phyloP scores from a whole-genome alignment of 1,140 invertebrate genomes.

The Heliothis subflexa region DNA sequence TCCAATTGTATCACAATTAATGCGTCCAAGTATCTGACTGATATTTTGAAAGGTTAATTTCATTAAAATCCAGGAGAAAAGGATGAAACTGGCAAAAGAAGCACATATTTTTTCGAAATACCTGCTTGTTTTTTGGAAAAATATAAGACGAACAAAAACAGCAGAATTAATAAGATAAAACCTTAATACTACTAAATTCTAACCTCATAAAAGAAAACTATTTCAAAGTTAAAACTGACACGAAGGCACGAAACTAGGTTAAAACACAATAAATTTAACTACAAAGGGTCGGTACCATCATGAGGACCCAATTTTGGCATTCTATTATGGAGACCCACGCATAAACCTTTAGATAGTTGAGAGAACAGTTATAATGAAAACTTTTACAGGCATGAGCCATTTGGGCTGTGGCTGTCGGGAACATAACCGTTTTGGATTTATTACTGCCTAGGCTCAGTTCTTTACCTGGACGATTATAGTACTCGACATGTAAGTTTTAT shows the following conservation, averaged over 20 bases:
- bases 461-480: too few species aligned
- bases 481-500: too few species aligned
- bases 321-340: constrained; percentile 33
- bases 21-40: too few species aligned
- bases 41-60: too few species aligned
- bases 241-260: constrained; percentile 13
- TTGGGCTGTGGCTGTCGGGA: background rate
- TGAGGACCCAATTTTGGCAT: constrained; percentile 44
- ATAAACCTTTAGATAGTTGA: constrained; percentile 26
- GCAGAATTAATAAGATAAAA: background rate
- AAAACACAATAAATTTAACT: constrained; percentile 34
- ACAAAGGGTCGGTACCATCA: constrained; percentile 24
- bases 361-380: constrained; percentile 32
- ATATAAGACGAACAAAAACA: too few species aligned
- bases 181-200: background rate
- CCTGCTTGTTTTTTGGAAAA: too few species aligned
- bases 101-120: too few species aligned
- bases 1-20: too few species aligned
- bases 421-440: too few species aligned
- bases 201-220: constrained; percentile 9
- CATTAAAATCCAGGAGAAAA: too few species aligned
- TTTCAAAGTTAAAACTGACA: background rate
- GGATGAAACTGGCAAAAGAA: too few species aligned
- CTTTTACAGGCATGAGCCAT: background rate
- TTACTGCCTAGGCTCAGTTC: too few species aligned